phyloP scores from a whole-genome alignment of 2,888 invertebrate genomes.

The Anarsia innoxiella region DNA sequence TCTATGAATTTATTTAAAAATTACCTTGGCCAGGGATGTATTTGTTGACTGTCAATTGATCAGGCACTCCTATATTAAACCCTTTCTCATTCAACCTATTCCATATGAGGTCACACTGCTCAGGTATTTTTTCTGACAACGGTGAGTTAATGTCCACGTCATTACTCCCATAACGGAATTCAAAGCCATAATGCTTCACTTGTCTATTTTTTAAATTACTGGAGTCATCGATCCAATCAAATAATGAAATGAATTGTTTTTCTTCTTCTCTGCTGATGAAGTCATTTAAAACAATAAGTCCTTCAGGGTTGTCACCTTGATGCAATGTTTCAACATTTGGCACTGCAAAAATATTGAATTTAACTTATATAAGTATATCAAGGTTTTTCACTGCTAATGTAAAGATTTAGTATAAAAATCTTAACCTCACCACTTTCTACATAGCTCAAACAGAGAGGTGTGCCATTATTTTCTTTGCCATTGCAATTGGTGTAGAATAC shows the following conservation, averaged over 20 bases:
- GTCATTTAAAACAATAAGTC: constrained; percentile 80
- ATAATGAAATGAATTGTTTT: constrained; percentile 67
- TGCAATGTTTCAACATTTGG: constrained; percentile 49
- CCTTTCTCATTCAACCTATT: constrained; percentile 61
- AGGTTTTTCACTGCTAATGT: too few relatives aligned
- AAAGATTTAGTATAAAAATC: too few relatives aligned
- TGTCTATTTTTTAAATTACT: constrained; percentile 83
- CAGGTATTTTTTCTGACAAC: constrained; percentile 80
- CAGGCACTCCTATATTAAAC: constrained; percentile 70
- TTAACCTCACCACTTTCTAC: constrained; percentile 70
- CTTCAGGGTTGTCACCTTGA: constrained; percentile 73
- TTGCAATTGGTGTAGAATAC: constrained; percentile 68
- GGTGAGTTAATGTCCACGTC: constrained; percentile 85
- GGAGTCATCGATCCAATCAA: constrained; percentile 66
- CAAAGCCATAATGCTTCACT: constrained; percentile 94
- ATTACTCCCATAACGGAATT: constrained; percentile 91
- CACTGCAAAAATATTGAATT: constrained; percentile 43
- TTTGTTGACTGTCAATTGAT: constrained; percentile 90
- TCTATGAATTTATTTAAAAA: too few relatives aligned
- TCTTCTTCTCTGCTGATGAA: constrained; percentile 85
- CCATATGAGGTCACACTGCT: constrained; percentile 80
- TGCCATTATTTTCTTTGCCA: constrained; percentile 75
- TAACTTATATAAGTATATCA: too few relatives aligned
- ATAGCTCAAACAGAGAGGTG: constrained; percentile 80
- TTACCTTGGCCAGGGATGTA: constrained; percentile 89